phyloP scores from a whole-genome alignment of 1,140 invertebrate genomes.

The Bathynomus jamesi region DNA sequence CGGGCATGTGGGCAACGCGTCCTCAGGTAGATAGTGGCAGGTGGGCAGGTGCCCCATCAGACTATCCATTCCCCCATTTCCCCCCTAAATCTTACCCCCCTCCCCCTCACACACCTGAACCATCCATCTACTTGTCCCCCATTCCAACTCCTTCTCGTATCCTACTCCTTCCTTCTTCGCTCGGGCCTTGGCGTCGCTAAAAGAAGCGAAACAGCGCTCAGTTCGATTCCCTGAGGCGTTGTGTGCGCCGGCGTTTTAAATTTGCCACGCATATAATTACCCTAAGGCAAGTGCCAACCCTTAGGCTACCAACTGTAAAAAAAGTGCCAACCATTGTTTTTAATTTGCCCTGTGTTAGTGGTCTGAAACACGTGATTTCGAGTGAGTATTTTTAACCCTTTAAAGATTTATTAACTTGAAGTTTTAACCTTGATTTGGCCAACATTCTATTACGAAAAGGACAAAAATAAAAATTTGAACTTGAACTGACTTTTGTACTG shows the following conservation, averaged over 20 bases:
- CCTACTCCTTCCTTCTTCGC: neutral
- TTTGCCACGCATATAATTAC: neutral
- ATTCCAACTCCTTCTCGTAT: constrained; percentile 25
- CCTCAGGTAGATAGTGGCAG: constrained; percentile 36
- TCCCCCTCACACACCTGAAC: neutral
- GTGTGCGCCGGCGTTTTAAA: neutral
- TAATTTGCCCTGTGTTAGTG: too few species aligned
- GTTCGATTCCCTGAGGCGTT: neutral
- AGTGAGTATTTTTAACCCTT: too few species aligned
- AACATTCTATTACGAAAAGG: too few species aligned
- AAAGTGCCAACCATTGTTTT: neutral
- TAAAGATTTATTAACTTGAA: too few species aligned
- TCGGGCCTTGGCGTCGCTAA: constrained; percentile 31
- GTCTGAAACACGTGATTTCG: too few species aligned
- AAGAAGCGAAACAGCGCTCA: neutral
- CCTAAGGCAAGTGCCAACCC: neutral
- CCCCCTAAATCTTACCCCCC: neutral
- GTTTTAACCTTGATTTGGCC: too few species aligned
- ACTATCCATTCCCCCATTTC: constrained; percentile 14
- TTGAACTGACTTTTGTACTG: too few species aligned
- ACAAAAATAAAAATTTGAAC: too few species aligned
- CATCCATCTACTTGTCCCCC: constrained; percentile 3
- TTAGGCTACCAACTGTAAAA: neutral
- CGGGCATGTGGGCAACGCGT: constrained; percentile 32
- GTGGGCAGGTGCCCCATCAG: constrained; percentile 27